A percentile compares a stretch with the other conserved stretches of the same genome.
These are phyloP conservation scores for Drosophila simulans DNA, from an alignment of 1,140 invertebrate genomes.

Conservation along the genomic window DNA sequence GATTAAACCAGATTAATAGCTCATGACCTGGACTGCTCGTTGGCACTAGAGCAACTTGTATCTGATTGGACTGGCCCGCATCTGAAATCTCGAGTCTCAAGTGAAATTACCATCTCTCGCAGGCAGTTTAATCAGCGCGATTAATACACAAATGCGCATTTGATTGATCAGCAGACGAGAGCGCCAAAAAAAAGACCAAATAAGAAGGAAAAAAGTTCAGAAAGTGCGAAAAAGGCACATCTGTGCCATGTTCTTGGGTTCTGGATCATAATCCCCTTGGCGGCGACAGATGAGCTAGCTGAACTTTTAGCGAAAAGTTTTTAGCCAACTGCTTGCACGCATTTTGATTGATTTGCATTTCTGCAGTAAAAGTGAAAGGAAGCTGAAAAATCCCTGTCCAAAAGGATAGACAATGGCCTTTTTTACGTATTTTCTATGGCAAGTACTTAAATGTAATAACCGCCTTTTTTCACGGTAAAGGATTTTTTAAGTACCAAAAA, in stretches of 20 bases:
- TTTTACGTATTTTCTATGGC: no score
- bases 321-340: constrained; percentile 13
- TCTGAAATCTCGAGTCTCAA: constrained; percentile 8
- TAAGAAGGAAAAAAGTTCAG: no score
- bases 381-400: constrained; percentile 4
- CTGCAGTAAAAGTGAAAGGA: constrained; percentile 1
- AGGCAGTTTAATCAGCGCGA: constrained; percentile 57
- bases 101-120: constrained; percentile 19
- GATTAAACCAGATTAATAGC: constrained; percentile 35
- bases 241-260: constrained; percentile 28
- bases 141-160: constrained; percentile 73
- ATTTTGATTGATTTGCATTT: constrained; percentile 70
- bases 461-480: no score
- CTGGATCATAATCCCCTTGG: constrained; percentile 6
- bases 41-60: constrained; percentile 43
- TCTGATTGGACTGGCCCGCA: constrained; percentile 22
- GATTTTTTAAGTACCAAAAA: no score
- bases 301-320: constrained; percentile 20
- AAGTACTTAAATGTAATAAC: no score
- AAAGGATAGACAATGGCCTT: constrained; percentile 45
- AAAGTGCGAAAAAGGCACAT: constrained; percentile 13
- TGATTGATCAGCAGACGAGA: constrained; percentile 60
- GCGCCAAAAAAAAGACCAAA: constrained; percentile 12
- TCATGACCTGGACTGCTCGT: constrained; percentile 25
- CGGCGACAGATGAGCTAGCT: constrained; percentile 23